Percentiles rank a stretch among this genome's conserved stretches.
Conservation (phyloP, 2,113 vertebrate species). For the Reinhardtius hippoglossoides region DNA sequence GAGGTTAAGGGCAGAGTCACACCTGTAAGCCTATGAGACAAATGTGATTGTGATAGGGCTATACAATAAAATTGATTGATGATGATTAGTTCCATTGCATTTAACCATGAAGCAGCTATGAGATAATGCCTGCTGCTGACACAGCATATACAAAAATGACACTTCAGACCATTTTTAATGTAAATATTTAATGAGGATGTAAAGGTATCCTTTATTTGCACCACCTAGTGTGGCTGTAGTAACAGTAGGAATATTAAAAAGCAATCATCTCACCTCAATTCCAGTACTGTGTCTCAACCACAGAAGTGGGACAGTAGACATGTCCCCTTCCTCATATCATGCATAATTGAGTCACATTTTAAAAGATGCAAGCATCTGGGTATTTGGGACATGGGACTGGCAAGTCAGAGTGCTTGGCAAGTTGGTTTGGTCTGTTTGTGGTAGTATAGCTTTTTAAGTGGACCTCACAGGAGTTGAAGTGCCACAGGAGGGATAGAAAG, state of each 20-base stretch:
- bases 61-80: no score
- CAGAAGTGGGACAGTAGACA: slow-evolving; percentile 30
- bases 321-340: slow-evolving; percentile 5
- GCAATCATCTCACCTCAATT: background rate
- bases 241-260: background rate
- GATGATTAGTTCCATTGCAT: no score
- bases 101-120: background rate
- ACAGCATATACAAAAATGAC: background rate
- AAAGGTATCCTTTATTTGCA: background rate
- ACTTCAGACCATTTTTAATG: no score
- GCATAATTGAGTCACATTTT: slow-evolving; percentile 51
- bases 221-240: background rate
- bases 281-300: background rate
- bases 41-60: no score
- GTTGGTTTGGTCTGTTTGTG: slow-evolving; percentile 26
- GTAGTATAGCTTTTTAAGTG: slow-evolving; percentile 57
- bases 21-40: no score
- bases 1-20: no score
- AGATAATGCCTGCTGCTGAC: background rate
- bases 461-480: slow-evolving; percentile 58
- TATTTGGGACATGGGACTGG: slow-evolving; percentile 22
- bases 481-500: slow-evolving; percentile 35
- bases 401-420: slow-evolving; percentile 7
- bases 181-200: background rate
- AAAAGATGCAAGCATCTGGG: slow-evolving; percentile 42